Base-by-base conservation (phyloP, 2,888 invertebrate genomes). In the Microctonus hyperodae region DNA sequence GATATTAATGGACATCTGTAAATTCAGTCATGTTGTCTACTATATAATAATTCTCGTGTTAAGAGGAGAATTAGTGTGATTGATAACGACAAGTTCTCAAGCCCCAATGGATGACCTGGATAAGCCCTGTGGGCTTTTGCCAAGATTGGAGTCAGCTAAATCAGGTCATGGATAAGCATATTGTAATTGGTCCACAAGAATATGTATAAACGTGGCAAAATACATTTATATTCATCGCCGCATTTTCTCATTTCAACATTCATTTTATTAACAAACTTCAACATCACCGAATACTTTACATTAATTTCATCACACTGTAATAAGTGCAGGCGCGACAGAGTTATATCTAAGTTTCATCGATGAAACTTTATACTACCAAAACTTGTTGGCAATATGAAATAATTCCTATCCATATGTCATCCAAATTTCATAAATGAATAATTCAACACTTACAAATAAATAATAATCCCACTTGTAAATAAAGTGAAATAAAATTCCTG, bases 281-380 rank as follows among this genome's bases (percentile, higher is more conserved):
- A n/a, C 37, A 57, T 35, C 37, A 44, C 44, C 44, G 44, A 40
- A 59, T 59, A n/a, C 25, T 25, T 59, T n/a, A 25, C 44, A 59
- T 44, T 40, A 59, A 40, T 23, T 10, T 44, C 59, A 59, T 40
- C 44, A 37, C 59, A 28, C 37, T n/a, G 44, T 16, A n/a, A 28
- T 37, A 44, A 59, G 28, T 59, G 6, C 23, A 37, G 44, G 23
- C 10, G 25, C 13, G n/a, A 44, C 25, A 44, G 10, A 13, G 6
- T 9, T 37, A 3, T 11, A 23, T 55, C 31, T 28, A 31, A 28
- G n/a, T 25, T 23, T n/a, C 16, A 55, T 37, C n/a, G 37, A 13
- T 53, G 25, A 25, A 59, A 59, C 59, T 59, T 44, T 16, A 4
- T 44, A 25, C 44, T 37, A 59, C 44, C 40, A 59, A 59, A 23